Evolutionary conservation across 2,888 invertebrate genomes (phyloP).

Genomic region (Myopa tessellatipennis): DNA sequence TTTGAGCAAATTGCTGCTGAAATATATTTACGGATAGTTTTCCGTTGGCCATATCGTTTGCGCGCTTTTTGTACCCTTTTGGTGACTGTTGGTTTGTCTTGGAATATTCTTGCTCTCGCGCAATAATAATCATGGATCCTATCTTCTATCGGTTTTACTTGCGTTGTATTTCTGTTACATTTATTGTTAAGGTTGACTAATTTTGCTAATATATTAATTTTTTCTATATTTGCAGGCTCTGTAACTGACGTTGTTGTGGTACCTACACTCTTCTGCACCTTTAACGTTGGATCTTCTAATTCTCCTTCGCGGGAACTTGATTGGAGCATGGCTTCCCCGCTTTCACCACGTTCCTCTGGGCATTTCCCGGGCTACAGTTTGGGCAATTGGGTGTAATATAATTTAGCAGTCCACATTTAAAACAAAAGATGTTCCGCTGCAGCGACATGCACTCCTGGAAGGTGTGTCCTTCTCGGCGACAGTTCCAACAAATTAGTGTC

Average conservation of each 20-base stretch:
- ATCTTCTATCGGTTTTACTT: conserved; percentile 1
- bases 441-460: conserved; percentile 10
- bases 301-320: conserved; percentile 1
- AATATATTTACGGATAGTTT: too few species aligned
- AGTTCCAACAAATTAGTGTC: conserved; percentile 14
- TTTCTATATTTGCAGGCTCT: too few species aligned
- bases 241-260: too few species aligned
- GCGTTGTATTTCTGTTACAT: background rate
- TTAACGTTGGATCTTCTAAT: background rate
- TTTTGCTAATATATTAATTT: background rate
- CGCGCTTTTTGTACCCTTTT: too few species aligned
- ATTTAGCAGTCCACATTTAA: conserved; percentile 16
- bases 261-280: too few species aligned
- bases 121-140: background rate
- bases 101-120: too few species aligned
- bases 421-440: conserved; percentile 20
- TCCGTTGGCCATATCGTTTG: too few species aligned
- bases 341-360: background rate
- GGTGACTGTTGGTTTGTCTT: too few species aligned
- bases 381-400: conserved; percentile 8
- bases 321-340: conserved; percentile 12
- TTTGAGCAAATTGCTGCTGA: background rate
- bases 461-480: background rate
- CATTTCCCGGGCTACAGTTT: background rate
- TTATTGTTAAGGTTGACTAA: background rate